Percentiles rank a stretch among this genome's conserved stretches.
phyloP scores from a whole-genome alignment of 2,113 vertebrate species.

The Corythaixoides concolor region DNA sequence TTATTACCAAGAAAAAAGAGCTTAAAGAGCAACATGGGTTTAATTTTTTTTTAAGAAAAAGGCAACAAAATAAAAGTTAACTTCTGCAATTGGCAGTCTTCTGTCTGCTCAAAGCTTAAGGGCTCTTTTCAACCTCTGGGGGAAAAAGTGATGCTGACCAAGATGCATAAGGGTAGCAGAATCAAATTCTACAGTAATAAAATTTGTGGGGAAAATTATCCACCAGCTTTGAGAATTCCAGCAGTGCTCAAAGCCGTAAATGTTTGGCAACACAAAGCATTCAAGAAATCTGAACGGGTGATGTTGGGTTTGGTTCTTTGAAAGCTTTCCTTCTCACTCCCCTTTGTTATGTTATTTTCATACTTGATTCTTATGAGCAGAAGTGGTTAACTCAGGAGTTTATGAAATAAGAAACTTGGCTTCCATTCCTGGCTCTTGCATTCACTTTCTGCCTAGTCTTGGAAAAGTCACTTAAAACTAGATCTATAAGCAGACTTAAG shows the following conservation, averaged over 20 bases:
- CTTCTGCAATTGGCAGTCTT: background rate
- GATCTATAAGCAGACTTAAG: background rate
- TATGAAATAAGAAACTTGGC: slow-evolving; percentile 46
- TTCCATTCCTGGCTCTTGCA: background rate
- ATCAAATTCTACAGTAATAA: slow-evolving; percentile 40
- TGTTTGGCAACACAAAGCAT: background rate
- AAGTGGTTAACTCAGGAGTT: slow-evolving; percentile 40
- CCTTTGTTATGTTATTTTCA: background rate
- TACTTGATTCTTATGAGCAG: background rate
- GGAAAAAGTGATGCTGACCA: background rate
- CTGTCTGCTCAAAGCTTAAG: background rate
- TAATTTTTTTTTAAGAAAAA: background rate
- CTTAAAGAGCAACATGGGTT: background rate
- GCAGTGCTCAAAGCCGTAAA: background rate
- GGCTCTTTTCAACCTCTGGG: background rate
- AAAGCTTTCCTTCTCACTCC: background rate
- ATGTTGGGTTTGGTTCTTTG: background rate
- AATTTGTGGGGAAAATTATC: slow-evolving; percentile 36
- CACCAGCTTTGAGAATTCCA: slow-evolving; percentile 22
- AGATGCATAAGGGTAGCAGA: background rate
- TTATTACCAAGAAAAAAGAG: background rate
- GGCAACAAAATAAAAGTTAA: background rate
- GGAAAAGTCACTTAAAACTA: background rate
- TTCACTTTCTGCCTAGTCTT: slow-evolving; percentile 1
- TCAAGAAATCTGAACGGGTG: background rate